phyloP scores from a whole-genome alignment of 2,888 invertebrate species.

The Bombylius discolor region DNA sequence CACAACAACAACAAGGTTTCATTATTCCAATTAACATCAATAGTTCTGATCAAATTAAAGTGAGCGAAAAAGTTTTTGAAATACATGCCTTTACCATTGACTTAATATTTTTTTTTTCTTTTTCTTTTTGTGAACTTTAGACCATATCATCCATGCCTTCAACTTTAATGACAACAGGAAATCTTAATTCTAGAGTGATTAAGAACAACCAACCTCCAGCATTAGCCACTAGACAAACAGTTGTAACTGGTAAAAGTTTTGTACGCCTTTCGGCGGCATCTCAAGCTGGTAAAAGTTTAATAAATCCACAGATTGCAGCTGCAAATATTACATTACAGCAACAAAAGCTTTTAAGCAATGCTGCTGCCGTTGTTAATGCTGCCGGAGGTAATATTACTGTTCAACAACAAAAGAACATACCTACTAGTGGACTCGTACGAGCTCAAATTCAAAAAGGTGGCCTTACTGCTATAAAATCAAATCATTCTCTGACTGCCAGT shows the following conservation, averaged over 20 bases:
- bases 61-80: background rate
- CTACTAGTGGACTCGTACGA: constrained; percentile 10
- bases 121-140: background rate
- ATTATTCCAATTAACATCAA: constrained; percentile 22
- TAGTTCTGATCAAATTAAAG: constrained; percentile 16
- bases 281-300: constrained; percentile 16
- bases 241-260: constrained; percentile 7
- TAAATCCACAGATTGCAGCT: constrained; percentile 15
- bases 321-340: constrained; percentile 13
- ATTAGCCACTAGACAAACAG: constrained; percentile 2
- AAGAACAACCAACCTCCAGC: constrained; percentile 10
- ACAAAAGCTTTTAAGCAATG: constrained; percentile 7
- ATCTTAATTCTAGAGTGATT: constrained; percentile 8
- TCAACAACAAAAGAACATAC: constrained; percentile 3
- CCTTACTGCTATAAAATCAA: constrained; percentile 17
- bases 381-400: background rate
- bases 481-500: constrained; percentile 27
- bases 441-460: constrained; percentile 16
- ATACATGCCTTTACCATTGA: too few species aligned
- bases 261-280: constrained; percentile 10
- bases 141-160: constrained; percentile 5
- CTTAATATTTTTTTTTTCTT: background rate
- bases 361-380: background rate
- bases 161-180: constrained; percentile 5
- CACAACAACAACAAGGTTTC: constrained; percentile 16